phyloP scores from a whole-genome alignment of 2,888 invertebrate species.

The Vesta saturnalis region DNA sequence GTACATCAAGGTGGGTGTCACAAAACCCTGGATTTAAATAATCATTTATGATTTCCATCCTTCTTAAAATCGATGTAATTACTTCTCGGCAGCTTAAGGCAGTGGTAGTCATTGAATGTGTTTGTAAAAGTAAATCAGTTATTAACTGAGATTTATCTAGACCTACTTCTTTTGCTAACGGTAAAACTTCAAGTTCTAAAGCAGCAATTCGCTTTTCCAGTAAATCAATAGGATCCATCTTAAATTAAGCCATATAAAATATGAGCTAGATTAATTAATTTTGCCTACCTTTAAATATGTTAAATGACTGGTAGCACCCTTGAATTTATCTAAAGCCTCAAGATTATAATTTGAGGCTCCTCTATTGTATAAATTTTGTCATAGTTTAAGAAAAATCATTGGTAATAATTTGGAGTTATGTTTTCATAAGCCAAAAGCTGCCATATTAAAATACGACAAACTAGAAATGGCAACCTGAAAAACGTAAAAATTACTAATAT shows the following conservation, averaged over 20 bases:
- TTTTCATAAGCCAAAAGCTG: too few species aligned
- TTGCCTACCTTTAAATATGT: neutral
- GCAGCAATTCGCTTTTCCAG: slow-evolving; percentile 63
- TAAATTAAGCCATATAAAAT: neutral
- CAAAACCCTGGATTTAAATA: slow-evolving; percentile 62
- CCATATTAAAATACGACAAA: too few species aligned
- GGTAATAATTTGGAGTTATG: too few species aligned
- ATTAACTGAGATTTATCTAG: slow-evolving; percentile 53
- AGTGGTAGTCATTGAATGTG: slow-evolving; percentile 64
- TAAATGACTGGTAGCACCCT: too few species aligned
- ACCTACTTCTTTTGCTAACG: slow-evolving; percentile 50
- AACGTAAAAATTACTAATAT: too few species aligned
- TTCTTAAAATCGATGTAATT: slow-evolving; percentile 60
- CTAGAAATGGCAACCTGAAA: too few species aligned
- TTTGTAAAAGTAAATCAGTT: slow-evolving; percentile 61
- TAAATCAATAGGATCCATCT: slow-evolving; percentile 53
- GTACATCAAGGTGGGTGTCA: slow-evolving; percentile 60
- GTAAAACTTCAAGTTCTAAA: slow-evolving; percentile 62
- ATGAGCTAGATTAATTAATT: neutral
- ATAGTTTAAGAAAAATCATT: too few species aligned
- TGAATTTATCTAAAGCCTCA: too few species aligned
- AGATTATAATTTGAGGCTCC: too few species aligned
- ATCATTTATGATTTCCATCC: slow-evolving; percentile 62
- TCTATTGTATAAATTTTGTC: too few species aligned
- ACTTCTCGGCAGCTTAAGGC: slow-evolving; percentile 65